Percentiles rank a stretch among this genome's conserved stretches.
These are phyloP conservation scores for Agonopterix subpropinquella DNA, from an alignment of 2,888 invertebrate genomes.

Conservation along the genomic window DNA sequence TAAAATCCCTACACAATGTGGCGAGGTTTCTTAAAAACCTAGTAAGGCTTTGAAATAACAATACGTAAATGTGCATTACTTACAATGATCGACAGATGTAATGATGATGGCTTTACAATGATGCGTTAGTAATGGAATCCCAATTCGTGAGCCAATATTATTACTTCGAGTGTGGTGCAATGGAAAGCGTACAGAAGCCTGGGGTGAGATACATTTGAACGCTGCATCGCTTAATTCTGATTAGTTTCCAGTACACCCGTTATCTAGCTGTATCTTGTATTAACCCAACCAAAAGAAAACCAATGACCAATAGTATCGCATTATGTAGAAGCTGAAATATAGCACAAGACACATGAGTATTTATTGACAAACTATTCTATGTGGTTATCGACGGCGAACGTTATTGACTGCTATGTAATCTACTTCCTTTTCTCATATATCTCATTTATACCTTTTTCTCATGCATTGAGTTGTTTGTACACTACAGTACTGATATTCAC, in stretches of 20 bases:
- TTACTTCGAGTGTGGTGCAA: conserved; percentile 70
- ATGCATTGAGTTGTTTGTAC: no score
- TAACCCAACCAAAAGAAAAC: conserved; percentile 76
- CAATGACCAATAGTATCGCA: conserved; percentile 71
- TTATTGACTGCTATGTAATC: no score
- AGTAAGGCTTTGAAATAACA: neutral
- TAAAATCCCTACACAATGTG: no score
- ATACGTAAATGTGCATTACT: conserved; percentile 55
- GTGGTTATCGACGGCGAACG: no score
- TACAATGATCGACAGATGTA: conserved; percentile 66
- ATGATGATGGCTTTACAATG: conserved; percentile 68
- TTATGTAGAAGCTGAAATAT: conserved; percentile 74
- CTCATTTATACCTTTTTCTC: no score
- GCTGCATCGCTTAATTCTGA: conserved; percentile 58
- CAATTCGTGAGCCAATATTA: conserved; percentile 72
- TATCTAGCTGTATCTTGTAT: conserved; percentile 75
- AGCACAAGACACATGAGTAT: conserved; percentile 65
- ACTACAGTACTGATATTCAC: no score
- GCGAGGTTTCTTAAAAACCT: no score
- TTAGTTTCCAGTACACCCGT: conserved; percentile 73
- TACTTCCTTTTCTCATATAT: no score
- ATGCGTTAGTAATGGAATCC: conserved; percentile 75
- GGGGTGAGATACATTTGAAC: conserved; percentile 46
- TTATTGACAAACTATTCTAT: conserved; percentile 8
- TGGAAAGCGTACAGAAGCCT: conserved; percentile 74